Base-by-base conservation (phyloP, 2,797 vertebrate species). In the Chiloscyllium punctatum region DNA sequence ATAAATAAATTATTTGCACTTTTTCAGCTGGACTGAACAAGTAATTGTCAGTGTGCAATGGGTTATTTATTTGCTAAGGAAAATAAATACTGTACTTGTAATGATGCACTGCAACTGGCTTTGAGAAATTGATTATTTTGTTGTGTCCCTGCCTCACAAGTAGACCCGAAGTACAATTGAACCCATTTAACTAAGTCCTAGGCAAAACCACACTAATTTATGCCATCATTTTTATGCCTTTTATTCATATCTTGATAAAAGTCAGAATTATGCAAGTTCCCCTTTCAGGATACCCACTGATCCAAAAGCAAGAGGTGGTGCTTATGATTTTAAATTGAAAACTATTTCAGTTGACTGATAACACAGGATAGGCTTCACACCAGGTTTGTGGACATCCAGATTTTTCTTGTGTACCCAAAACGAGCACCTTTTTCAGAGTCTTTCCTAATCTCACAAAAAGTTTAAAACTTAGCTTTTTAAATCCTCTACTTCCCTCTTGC, bases 1-100 rank as follows among this genome's bases (percentile, higher is more conserved):
- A 9, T 92, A 25, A 84, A 66, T n/a, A 53, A 74, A 95, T 77
- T 77, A 71, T 95, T 53, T 95, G 69, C 42, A 72, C 71, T 95
- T 95, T 94, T 66, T 71, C 57, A 95, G 92, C 96, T 96, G 96
- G 95, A 57, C 82, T 95, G 96, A 94, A 95, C 48, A 48, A 79
- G 62, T 77, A 62, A 48, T 94, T 95, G 90, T 96, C 42, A 86
- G 66, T 95, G 42, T 95, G 71, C 53, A 72, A 94, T 77, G 71
- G 42, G 71, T 92, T 92, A 94, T 94, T 94, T 94, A 74, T 95
- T 95, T 95, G 77, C 48, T 57, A 33, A 33, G 57, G 48, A 51
- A 77, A 77, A 77, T 95, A 95, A 95, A 95, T 95, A 62, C 27
- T 95, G 27, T 74, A 66, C 53, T 95, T 79, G 42, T 16, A 95